Evolutionary conservation across 2,888 invertebrate species (phyloP), one percentile per base, ranked within the genome.

Genomic region (Cheilosia soror): DNA sequence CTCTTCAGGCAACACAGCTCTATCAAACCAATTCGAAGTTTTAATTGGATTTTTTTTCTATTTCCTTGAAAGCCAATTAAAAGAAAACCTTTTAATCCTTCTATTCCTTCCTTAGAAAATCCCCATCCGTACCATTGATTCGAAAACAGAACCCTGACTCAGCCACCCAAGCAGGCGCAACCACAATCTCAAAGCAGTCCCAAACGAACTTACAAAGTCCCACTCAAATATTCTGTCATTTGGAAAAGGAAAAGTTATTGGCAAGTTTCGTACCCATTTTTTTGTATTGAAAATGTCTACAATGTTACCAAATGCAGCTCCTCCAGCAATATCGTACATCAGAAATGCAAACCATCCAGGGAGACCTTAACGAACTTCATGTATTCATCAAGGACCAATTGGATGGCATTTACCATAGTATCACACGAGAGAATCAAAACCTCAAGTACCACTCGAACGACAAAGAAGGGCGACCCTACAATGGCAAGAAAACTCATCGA

Each of bases 231-330:
- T 37, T 85, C 11, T 76, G 76, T 20, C 76, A 81, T 25, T 62
- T 85, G 13, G 84, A 85, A 71, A 80, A 71, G 62, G 84, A 85
- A 62, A 85, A 85, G 60, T 49, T 85, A 49, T 66, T 62, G 71
- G 84, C 81, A 69, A 84, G 79, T 75, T 5, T 31, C 6, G 33
- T 7, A 15, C 25, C 47, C 44, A 25, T 25, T 20, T 7, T 55
- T 31, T 37, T 55, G 27, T 55, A 42, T 0, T 13, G 7, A 7
- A 2, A 49, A 29, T 27, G 42, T 25, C 58, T 31, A 62, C 5
- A 25, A 20, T 65, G 13, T 51, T 25, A 49, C 13, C 55, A 33
- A 49, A 37, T 51, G 2, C 25, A 85, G 84, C 71, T 85, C 13
- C 66, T 81, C 25, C 76, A 85, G 42, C 60, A 72, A 55, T 85